A percentile compares a stretch with the other conserved stretches of the same genome.
These are phyloP conservation scores for Griposia aprilina DNA, from an alignment of 2,888 invertebrate genomes.

Conservation along the genomic window DNA sequence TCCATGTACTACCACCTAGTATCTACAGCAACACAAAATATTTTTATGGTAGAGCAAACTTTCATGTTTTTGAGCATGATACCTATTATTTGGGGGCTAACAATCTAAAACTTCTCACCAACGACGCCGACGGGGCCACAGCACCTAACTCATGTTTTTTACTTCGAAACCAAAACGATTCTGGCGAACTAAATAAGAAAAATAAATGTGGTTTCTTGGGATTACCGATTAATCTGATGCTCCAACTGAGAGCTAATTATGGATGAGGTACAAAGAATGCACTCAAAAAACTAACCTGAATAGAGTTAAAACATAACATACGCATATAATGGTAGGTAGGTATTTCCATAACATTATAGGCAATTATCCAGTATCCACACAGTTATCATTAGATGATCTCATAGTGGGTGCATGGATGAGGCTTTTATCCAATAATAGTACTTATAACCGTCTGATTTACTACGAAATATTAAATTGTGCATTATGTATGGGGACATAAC, in stretches of 20 bases:
- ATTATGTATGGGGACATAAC: too few species aligned
- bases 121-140: background rate
- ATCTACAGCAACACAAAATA: constrained; percentile 11
- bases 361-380: constrained; percentile 41
- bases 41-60: constrained; percentile 11
- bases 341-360: constrained; percentile 35
- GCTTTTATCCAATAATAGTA: constrained; percentile 36
- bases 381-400: constrained; percentile 60
- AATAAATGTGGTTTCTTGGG: background rate
- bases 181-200: background rate
- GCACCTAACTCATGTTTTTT: constrained; percentile 3
- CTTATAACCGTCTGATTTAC: constrained; percentile 17
- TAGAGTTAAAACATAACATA: constrained; percentile 19
- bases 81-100: background rate
- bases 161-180: background rate
- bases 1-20: background rate
- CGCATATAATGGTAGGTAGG: background rate
- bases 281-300: constrained; percentile 34
- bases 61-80: background rate
- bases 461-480: constrained; percentile 20
- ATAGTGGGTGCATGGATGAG: constrained; percentile 32
- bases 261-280: constrained; percentile 10
- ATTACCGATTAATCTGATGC: constrained; percentile 12
- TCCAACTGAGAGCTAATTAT: constrained; percentile 1
- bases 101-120: background rate